A percentile compares a stretch with the other conserved stretches of the same genome.
Conservation (phyloP, 2,113 vertebrate genomes). For the Petromus typicus region DNA sequence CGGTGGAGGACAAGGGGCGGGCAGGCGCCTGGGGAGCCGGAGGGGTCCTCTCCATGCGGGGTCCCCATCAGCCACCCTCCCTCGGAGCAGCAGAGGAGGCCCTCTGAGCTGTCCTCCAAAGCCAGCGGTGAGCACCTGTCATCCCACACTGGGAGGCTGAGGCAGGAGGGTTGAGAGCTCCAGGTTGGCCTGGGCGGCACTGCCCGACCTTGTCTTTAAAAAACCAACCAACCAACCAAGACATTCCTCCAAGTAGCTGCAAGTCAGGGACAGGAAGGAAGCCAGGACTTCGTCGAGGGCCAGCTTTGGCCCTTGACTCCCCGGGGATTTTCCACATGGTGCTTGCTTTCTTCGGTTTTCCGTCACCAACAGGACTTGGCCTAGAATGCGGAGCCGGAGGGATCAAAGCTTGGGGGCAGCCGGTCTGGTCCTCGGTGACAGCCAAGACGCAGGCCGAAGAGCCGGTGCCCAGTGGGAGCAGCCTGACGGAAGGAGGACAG, state of each 20-base stretch:
- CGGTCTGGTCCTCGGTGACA: neutral
- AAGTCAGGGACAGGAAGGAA: conserved; percentile 5
- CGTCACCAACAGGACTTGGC: neutral
- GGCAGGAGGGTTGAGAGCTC: neutral
- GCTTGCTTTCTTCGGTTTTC: neutral
- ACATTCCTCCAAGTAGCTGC: neutral
- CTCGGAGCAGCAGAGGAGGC: neutral
- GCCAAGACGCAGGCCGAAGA: neutral
- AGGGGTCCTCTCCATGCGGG: neutral
- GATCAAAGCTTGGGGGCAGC: neutral
- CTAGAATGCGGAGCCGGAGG: too few species aligned
- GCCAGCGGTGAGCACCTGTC: neutral
- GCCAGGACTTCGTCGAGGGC: neutral
- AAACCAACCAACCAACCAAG: neutral
- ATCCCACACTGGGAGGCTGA: neutral
- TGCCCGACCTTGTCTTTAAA: neutral
- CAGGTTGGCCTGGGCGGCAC: neutral
- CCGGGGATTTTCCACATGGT: neutral
- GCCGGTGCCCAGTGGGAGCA: neutral
- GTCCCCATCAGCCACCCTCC: neutral
- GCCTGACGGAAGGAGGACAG: too few species aligned
- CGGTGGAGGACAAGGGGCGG: neutral
- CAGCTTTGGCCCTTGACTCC: neutral
- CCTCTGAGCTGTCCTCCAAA: too few species aligned
- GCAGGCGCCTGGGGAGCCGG: too few species aligned